Percentiles rank a stretch among this genome's conserved stretches.
These are phyloP conservation scores for Pristionchus fissidentatus DNA, from an alignment of 2,888 invertebrate genomes.

Conservation along the genomic window DNA sequence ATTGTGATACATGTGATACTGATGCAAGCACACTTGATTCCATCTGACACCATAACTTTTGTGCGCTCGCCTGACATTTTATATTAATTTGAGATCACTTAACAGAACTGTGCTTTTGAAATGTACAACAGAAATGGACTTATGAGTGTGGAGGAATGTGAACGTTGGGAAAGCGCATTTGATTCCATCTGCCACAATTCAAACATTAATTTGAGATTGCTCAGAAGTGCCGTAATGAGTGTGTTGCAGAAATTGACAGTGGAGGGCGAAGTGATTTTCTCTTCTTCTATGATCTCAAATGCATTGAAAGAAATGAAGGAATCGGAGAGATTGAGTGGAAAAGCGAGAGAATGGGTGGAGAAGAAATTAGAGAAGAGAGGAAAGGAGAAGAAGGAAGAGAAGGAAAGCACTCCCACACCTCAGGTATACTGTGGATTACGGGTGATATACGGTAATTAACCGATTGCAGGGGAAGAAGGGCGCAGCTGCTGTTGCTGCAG, in stretches of 20 bases:
- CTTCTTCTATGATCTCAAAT: conserved; percentile 12
- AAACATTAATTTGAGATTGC: too few species aligned
- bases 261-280: conserved; percentile 45
- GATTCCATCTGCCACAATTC: background rate
- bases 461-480: conserved; percentile 39
- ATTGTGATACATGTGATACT: background rate
- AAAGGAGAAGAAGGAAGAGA: conserved; percentile 44
- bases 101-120: background rate
- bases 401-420: background rate
- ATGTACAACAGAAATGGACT: background rate
- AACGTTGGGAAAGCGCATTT: background rate
- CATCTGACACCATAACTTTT: too few species aligned
- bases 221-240: too few species aligned
- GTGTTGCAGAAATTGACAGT: conserved; percentile 41
- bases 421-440: background rate
- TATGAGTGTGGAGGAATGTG: background rate
- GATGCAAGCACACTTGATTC: too few species aligned
- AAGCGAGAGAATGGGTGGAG: conserved; percentile 45
- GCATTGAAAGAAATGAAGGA: conserved; percentile 41
- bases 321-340: conserved; percentile 26
- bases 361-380: conserved; percentile 48
- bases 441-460: background rate
- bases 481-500: background rate
- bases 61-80: too few species aligned
- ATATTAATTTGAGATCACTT: too few species aligned